Conservation (phyloP, 2,888 invertebrate species). For the Limnephilus rhombicus region DNA sequence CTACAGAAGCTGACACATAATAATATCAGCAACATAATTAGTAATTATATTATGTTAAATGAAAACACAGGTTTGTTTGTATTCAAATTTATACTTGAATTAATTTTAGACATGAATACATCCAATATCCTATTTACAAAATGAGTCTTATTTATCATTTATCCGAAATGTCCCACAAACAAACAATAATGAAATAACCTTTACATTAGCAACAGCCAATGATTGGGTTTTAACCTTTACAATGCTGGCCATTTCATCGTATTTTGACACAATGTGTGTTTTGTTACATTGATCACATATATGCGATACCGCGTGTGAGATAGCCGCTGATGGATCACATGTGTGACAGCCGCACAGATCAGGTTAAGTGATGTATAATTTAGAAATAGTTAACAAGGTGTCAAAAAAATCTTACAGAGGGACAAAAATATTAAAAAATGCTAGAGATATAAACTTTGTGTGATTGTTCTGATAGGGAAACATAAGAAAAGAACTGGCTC, state of each 20-base stretch:
- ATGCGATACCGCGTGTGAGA: no score
- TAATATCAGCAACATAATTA: not conserved
- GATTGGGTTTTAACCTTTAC: not conserved
- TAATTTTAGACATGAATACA: conserved; percentile 27
- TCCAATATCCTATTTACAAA: conserved; percentile 37
- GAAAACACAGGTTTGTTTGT: not conserved
- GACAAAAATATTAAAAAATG: not conserved
- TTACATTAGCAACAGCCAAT: not conserved
- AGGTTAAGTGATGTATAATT: conserved; percentile 2
- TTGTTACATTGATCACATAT: no score
- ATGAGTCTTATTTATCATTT: not conserved
- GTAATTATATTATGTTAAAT: not conserved
- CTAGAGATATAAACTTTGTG: not conserved
- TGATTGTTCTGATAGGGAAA: not conserved
- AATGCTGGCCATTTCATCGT: no score
- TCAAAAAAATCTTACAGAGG: not conserved
- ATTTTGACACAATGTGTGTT: no score
- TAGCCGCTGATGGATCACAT: no score
- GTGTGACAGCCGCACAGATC: no score
- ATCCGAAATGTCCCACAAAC: not conserved
- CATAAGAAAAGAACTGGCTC: not conserved
- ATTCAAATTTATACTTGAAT: conserved; percentile 24
- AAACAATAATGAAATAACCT: not conserved
- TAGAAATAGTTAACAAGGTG: conserved; percentile 32
- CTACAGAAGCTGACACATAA: not conserved